phyloP scores from a whole-genome alignment of 2,888 invertebrate genomes.

The Limnephilus lunatus region DNA sequence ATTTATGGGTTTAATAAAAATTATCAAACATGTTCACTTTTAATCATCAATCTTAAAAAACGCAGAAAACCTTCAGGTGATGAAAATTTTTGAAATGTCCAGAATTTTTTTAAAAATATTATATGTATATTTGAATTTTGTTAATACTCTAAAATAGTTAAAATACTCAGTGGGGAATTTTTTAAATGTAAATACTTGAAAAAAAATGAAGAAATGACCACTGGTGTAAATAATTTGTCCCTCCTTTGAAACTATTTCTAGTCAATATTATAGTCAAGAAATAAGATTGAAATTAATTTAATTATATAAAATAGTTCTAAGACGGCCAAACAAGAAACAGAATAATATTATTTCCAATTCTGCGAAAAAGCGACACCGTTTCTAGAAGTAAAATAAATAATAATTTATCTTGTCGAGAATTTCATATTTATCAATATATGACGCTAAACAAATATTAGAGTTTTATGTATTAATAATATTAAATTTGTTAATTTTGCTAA shows the following conservation, averaged over 20 bases:
- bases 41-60: too few relatives aligned
- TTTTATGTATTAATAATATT: not conserved
- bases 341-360: not conserved
- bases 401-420: not conserved
- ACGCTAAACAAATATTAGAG: not conserved
- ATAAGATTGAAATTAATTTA: slow-evolving; percentile 48
- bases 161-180: not conserved
- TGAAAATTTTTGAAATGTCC: not conserved
- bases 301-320: slow-evolving; percentile 47
- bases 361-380: not conserved
- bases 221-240: slow-evolving; percentile 63
- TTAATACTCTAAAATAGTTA: not conserved
- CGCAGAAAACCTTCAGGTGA: too few relatives aligned
- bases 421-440: not conserved
- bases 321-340: slow-evolving; percentile 28
- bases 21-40: not conserved
- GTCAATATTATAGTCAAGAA: slow-evolving; percentile 54
- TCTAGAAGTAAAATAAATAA: not conserved
- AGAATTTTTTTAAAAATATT: not conserved
- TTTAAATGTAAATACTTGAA: slow-evolving; percentile 50
- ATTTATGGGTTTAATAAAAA: not conserved
- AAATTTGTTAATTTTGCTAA: not conserved
- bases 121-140: not conserved
- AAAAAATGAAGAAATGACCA: slow-evolving; percentile 36
- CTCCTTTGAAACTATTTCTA: slow-evolving; percentile 63